These are phyloP conservation scores for Drosophila varians DNA, from an alignment of 1,140 invertebrate genomes.

Conservation along the genomic window DNA sequence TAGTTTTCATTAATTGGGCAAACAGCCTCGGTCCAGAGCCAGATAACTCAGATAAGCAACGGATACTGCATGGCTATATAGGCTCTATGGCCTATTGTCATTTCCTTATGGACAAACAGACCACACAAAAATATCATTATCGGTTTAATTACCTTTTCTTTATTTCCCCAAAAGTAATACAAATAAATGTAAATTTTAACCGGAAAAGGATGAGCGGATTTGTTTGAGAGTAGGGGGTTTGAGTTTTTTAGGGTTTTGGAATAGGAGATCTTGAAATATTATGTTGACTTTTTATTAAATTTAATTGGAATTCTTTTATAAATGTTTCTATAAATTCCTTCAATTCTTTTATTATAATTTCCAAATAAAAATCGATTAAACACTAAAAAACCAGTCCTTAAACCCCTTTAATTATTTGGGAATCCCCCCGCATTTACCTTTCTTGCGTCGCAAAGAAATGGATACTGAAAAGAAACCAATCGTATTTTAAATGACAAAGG, in stretches of 20 bases:
- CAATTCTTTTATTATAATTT: too few species aligned
- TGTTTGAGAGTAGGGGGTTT: not conserved
- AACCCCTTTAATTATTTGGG: not conserved
- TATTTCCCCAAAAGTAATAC: slow-evolving; percentile 33
- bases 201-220: slow-evolving; percentile 25
- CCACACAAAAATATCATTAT: slow-evolving; percentile 12
- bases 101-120: slow-evolving; percentile 46
- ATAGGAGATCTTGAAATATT: not conserved
- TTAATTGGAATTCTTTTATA: too few species aligned
- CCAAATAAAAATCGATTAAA: too few species aligned
- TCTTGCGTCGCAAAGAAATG: not conserved
- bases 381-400: too few species aligned
- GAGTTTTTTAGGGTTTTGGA: too few species aligned
- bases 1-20: slow-evolving; percentile 77
- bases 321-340: too few species aligned
- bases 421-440: not conserved
- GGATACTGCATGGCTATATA: slow-evolving; percentile 55
- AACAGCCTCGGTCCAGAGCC: slow-evolving; percentile 44
- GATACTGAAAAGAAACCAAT: not conserved
- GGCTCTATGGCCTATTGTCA: slow-evolving; percentile 1
- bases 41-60: slow-evolving; percentile 62
- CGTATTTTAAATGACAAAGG: not conserved
- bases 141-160: slow-evolving; percentile 43
- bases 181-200: slow-evolving; percentile 25
- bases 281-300: too few species aligned